These are phyloP conservation scores for Aphrophora alni DNA, from an alignment of 2,888 invertebrate species.

Conservation along the genomic window DNA sequence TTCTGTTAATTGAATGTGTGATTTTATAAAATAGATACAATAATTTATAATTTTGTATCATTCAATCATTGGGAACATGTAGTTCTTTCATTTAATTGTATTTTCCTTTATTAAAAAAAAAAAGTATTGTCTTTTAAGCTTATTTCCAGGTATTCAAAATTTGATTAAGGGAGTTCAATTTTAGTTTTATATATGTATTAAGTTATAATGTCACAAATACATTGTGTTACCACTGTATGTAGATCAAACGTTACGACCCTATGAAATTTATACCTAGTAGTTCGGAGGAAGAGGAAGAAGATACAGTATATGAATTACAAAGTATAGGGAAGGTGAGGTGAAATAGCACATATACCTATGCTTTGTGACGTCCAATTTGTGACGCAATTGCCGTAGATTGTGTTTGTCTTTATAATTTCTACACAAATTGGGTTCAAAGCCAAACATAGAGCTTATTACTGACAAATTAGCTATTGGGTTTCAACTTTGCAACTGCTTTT, in stretches of 20 bases:
- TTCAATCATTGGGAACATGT: no score
- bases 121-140: no score
- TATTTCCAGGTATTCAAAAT: no score
- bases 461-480: not conserved
- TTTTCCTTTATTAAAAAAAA: no score
- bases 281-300: slow-evolving; percentile 39
- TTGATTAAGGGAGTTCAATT: no score
- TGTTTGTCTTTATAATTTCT: slow-evolving; percentile 15
- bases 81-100: no score
- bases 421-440: not conserved
- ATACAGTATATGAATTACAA: slow-evolving; percentile 40
- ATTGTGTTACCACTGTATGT: not conserved
- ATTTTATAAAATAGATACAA: no score
- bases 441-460: not conserved
- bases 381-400: not conserved
- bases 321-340: slow-evolving; percentile 39
- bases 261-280: slow-evolving; percentile 42
- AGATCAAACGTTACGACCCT: slow-evolving; percentile 39
- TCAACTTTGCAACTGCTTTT: slow-evolving; percentile 6
- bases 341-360: not conserved
- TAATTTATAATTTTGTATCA: no score
- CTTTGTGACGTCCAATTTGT: not conserved
- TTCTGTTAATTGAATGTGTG: no score
- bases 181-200: no score
- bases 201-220: no score